Base-by-base conservation (phyloP, 2,113 vertebrate genomes). In the Riparia riparia region DNA sequence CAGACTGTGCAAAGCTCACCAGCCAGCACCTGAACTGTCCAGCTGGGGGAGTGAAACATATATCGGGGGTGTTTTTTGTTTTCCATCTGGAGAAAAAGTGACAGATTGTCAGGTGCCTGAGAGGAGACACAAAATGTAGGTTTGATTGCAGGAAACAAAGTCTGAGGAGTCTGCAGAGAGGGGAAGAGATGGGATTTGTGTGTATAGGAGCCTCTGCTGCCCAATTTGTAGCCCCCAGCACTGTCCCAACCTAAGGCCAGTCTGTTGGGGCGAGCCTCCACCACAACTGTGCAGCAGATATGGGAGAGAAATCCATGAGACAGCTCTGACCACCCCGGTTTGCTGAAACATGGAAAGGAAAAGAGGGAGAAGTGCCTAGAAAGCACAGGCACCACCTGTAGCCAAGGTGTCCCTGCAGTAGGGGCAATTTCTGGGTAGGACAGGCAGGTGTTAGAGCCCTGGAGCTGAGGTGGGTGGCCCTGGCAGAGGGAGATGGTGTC, bases 1-100 rank as follows among this genome's bases (percentile, higher is more conserved):
- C 2, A 20, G 42, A 5, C 22, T 14, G 32, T 0, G 0, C 50
- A 56, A 22, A 71, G 72, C 37, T 86, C n/a, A 39, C 10, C 28
- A 34, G 60, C 50, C 37, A 50, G 32, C 83, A 47, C 82, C 50
- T 37, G 47, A 49, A 11, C 49, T 60, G n/a, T 20, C 17, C 51
- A 4, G 6, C 31, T 24, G 28, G 19, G 14, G 15, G 12, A 37
- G 50, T 1, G 2, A 64, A 72, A 51, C 5, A 1, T 4, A 0
- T 17, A 12, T 2, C 0, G 0, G 21, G 21, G 21, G 22, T 5
- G 8, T 8, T 6, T 28, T 39, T 49, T n/a, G 9, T 71, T 57
- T 58, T 39, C 56, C 31, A 11, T 68, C 37, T 57, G n/a, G 78
- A 89, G 19, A 73, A 84, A 22, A 42, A 78, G 9, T 0, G 0